Evolutionary conservation across 2,797 vertebrate species (phyloP), one percentile per base, ranked within the genome.

Genomic region (Helicolenus hilgendorfi): DNA sequence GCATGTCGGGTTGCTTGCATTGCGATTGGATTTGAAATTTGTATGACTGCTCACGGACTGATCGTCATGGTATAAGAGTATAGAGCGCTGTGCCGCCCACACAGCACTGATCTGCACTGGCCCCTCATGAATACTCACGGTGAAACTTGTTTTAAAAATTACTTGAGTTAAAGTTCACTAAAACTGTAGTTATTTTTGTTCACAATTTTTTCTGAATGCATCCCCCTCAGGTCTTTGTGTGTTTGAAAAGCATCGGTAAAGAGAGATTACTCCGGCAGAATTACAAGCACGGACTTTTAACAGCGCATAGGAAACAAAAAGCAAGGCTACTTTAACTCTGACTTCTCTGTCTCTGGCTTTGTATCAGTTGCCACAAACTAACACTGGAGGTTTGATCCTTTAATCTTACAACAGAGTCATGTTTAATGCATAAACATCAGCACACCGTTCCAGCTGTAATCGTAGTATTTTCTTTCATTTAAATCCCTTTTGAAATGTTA

Each of bases 21-120:
- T 62, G 65, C 35, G 79, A 89, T 76, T 89, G 35, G 73, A 73
- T 86, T 92, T 89, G n/a, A 83, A 83, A 90, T 86, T 49, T 85
- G 81, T 70, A 56, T 22, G 83, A 71, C 65, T 77, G 67, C 78
- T 90, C 77, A 7, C 22, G 33, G 65, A 38, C 68, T 26, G 49
- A 20, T 81, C 13, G 49, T 86, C 65, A 79, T 14, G 70, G 76
- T 71, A 11, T 49, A 49, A 73, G 38, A 82, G 36, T 69, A 41
- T 9, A 38, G 22, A 72, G 77, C 33, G 31, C 75, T 1, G 55
- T 72, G 72, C 59, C n/a, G 5, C 87, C 87, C 83, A 91, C 80
- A 9, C 90, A 69, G 81, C 79, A 72, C 68, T 10, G 65, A 73
- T 79, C 72, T 65, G 69, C 77, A 26, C 53, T 10, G 45, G 79